phyloP scores from a whole-genome alignment of 2,113 vertebrate genomes.

The Clinocottus analis region DNA sequence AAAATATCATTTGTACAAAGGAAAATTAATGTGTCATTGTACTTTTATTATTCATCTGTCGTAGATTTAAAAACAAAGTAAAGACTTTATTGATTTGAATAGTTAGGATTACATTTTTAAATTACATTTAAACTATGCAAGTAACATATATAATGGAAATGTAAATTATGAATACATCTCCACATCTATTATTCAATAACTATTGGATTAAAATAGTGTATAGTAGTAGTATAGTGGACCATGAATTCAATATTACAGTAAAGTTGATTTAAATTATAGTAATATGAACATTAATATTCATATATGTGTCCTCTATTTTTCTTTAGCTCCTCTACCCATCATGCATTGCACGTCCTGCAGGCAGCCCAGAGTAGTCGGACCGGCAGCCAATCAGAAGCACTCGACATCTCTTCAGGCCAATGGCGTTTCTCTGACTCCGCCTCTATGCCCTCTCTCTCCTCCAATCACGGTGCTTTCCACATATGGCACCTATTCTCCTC shows the following conservation, averaged over 20 bases:
- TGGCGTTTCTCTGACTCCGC: conserved; percentile 54
- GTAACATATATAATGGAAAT: not conserved
- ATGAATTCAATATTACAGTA: not conserved
- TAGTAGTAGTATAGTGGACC: no score
- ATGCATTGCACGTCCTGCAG: conserved; percentile 32
- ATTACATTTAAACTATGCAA: not conserved
- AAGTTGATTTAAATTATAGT: not conserved
- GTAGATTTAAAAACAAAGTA: not conserved
- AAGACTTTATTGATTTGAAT: not conserved
- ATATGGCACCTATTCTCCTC: conserved; percentile 5
- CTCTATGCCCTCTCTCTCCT: not conserved
- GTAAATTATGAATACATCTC: not conserved
- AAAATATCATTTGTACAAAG: not conserved
- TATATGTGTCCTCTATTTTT: not conserved
- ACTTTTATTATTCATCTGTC: not conserved
- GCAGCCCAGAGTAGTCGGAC: not conserved
- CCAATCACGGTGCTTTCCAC: not conserved
- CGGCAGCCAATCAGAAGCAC: conserved; percentile 27
- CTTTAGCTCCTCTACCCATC: conserved; percentile 26
- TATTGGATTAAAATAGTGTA: not conserved
- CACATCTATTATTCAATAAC: not conserved
- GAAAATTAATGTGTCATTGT: not conserved
- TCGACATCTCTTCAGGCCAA: not conserved
- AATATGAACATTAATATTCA: not conserved
- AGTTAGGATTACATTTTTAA: not conserved